phyloP scores from a whole-genome alignment of 2,113 vertebrate species.

The Epinephelus cyanopodus region DNA sequence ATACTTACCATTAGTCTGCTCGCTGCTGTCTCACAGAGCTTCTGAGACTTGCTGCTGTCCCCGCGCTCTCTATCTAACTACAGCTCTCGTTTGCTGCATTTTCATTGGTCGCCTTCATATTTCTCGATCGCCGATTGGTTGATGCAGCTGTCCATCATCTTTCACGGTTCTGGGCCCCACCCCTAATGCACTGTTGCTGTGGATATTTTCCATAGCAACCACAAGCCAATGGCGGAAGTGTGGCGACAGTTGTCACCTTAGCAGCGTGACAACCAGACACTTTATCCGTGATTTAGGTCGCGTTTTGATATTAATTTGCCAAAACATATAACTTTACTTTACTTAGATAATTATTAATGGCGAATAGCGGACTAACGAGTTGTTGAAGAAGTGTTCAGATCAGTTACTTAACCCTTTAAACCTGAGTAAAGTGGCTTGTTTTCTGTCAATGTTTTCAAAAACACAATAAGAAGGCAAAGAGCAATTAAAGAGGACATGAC shows the following conservation, averaged over 20 bases:
- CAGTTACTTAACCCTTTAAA: too few relatives aligned
- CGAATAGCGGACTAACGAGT: too few relatives aligned
- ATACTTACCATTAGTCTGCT: conserved; percentile 68
- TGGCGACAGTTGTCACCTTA: background rate
- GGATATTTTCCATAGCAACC: conserved; percentile 83
- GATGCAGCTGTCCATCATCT: conserved; percentile 33
- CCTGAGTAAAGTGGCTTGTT: too few relatives aligned
- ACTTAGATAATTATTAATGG: too few relatives aligned
- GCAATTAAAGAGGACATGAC: too few relatives aligned
- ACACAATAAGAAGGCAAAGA: too few relatives aligned
- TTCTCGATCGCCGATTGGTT: conserved; percentile 52
- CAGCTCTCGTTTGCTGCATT: background rate
- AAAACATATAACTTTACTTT: background rate
- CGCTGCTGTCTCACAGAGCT: conserved; percentile 1
- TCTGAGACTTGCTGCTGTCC: conserved; percentile 17
- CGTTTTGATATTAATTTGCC: background rate
- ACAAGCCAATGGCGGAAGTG: conserved; percentile 23
- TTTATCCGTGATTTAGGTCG: background rate
- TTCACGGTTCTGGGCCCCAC: background rate
- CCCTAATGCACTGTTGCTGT: conserved; percentile 57
- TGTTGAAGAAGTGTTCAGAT: too few relatives aligned
- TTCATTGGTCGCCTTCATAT: conserved; percentile 54
- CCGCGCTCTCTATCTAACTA: conserved; percentile 64
- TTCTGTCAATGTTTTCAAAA: too few relatives aligned
- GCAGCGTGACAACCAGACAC: background rate